A percentile compares a stretch with the other conserved stretches of the same genome.
Evolutionary conservation across 2,113 vertebrate species (phyloP).

Genomic region (Platysteira castanea): DNA sequence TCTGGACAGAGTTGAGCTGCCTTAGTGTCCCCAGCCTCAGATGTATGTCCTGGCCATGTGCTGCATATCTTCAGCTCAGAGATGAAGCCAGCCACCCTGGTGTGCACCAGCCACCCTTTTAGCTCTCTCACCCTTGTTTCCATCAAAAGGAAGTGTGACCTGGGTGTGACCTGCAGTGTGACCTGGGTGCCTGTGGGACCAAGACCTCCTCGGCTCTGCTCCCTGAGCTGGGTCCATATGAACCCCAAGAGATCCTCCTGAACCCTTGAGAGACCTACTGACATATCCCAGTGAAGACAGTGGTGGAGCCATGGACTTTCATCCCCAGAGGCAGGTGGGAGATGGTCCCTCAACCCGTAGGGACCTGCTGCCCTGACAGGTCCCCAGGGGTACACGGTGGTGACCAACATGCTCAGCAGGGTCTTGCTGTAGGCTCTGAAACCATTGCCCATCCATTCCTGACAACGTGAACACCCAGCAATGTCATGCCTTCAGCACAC

Average conservation of each 20-base stretch:
- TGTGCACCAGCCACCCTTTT: background rate
- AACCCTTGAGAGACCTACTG: background rate
- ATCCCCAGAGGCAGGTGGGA: background rate
- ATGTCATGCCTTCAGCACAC: background rate
- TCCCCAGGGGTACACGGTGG: fast-evolving
- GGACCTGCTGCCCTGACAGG: background rate
- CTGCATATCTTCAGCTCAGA: background rate
- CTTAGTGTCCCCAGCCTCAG: background rate
- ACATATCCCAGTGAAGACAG: fast-evolving
- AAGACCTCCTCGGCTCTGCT: background rate
- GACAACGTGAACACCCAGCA: background rate
- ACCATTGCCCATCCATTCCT: background rate
- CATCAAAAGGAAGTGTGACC: background rate
- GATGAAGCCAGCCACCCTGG: no score
- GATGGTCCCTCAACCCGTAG: background rate
- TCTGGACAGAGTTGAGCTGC: background rate
- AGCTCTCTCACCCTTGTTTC: background rate
- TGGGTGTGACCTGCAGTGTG: background rate
- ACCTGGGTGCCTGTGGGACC: background rate
- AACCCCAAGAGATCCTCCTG: background rate
- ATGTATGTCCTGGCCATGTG: fast-evolving
- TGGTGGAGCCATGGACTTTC: fast-evolving
- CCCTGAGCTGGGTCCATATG: background rate
- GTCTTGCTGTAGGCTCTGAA: background rate
- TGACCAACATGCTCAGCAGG: background rate